Conservation (phyloP, 2,113 vertebrate species). For the Athene cunicularia region DNA sequence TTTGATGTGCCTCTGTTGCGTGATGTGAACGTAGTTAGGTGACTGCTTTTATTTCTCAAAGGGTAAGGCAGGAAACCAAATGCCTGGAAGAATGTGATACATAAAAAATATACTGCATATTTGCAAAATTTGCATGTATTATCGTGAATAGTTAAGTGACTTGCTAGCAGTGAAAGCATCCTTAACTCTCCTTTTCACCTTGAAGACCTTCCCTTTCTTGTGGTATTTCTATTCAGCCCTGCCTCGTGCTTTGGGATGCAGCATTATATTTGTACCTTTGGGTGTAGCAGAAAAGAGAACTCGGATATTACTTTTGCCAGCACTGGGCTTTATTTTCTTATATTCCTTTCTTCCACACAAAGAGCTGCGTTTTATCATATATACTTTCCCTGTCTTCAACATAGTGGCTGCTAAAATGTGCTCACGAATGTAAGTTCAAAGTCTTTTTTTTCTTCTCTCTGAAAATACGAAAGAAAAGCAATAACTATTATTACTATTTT, state of each 20-base stretch:
- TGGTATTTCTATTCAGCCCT: constrained; percentile 98
- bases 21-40: neutral
- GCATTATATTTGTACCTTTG: constrained; percentile 85
- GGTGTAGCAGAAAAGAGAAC: constrained; percentile 85
- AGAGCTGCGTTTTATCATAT: constrained; percentile 95
- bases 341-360: constrained; percentile 96
- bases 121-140: neutral
- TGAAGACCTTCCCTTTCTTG: constrained; percentile 87
- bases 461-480: neutral
- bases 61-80: neutral
- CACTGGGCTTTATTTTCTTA: constrained; percentile 85
- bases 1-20: neutral
- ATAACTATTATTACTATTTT: neutral
- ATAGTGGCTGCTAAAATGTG: constrained; percentile 89
- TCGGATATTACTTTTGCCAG: constrained; percentile 77
- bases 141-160: neutral
- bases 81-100: neutral
- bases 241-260: constrained; percentile 89
- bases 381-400: constrained; percentile 89
- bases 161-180: constrained; percentile 39
- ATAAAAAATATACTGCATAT: neutral
- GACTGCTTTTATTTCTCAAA: neutral
- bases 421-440: constrained; percentile 83
- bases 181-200: constrained; percentile 76
- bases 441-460: neutral